Conservation (phyloP, 2,797 vertebrate genomes). For the Ptychadena robeensis region DNA sequence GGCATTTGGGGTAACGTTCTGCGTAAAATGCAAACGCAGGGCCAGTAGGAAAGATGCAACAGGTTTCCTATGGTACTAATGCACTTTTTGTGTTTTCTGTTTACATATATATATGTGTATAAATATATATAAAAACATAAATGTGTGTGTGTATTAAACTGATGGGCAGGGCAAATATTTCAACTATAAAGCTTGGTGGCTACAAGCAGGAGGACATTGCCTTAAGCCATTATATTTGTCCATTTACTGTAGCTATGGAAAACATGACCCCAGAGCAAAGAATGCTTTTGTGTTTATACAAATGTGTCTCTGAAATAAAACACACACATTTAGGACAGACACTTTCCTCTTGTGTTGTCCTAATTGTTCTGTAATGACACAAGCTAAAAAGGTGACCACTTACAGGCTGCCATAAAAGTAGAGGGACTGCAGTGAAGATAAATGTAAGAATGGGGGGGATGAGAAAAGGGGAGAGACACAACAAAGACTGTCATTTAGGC, state of each 20-base stretch:
- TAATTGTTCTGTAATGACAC: conserved; percentile 43
- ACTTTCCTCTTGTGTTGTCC: conserved; percentile 34
- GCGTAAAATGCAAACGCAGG: too few relatives aligned
- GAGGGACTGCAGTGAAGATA: conserved; percentile 49
- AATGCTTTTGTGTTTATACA: conserved; percentile 38
- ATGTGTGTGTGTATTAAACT: too few relatives aligned
- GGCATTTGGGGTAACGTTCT: too few relatives aligned
- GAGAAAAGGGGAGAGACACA: conserved; percentile 62
- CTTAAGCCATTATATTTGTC: neutral
- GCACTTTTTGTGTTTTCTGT: too few relatives aligned
- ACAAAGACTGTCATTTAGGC: conserved; percentile 67
- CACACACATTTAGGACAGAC: conserved; percentile 10
- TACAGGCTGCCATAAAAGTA: conserved; percentile 50
- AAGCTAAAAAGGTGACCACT: conserved; percentile 44
- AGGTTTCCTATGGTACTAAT: too few relatives aligned
- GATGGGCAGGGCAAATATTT: too few relatives aligned
- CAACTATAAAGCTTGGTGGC: neutral
- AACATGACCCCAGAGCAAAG: neutral
- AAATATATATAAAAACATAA: too few relatives aligned
- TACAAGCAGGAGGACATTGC: neutral
- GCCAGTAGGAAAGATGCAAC: too few relatives aligned
- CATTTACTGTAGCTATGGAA: neutral
- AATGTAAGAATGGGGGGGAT: conserved; percentile 45
- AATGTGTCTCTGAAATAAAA: conserved; percentile 28
- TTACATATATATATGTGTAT: too few relatives aligned